phyloP scores from a whole-genome alignment of 2,888 invertebrate genomes.

The Acanthoscelides obtectus region DNA sequence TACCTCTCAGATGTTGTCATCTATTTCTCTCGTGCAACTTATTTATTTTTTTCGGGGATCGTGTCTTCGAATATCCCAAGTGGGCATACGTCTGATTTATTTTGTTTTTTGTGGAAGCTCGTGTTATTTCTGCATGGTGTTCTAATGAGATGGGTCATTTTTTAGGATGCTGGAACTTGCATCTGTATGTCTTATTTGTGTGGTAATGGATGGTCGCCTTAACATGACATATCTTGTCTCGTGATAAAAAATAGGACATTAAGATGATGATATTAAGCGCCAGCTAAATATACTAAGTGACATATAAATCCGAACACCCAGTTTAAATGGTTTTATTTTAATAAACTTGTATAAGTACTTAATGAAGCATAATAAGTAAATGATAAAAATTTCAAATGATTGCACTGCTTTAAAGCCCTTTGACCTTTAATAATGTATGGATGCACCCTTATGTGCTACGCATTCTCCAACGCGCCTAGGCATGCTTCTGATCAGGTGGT shows the following conservation, averaged over 20 bases:
- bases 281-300: neutral
- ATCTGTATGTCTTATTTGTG: neutral
- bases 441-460: too few relatives aligned
- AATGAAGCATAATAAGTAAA: too few relatives aligned
- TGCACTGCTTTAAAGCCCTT: too few relatives aligned
- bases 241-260: neutral
- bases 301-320: too few relatives aligned
- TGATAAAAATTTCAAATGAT: too few relatives aligned
- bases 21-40: conserved; percentile 17
- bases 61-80: neutral
- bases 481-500: too few relatives aligned
- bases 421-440: too few relatives aligned
- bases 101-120: neutral
- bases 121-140: neutral
- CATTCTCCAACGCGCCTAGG: too few relatives aligned
- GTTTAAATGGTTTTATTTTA: too few relatives aligned
- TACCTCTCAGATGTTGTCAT: neutral
- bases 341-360: too few relatives aligned
- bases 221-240: neutral
- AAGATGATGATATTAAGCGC: neutral
- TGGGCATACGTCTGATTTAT: neutral
- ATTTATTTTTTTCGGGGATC: conserved; percentile 1
- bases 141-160: neutral
- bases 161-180: neutral
- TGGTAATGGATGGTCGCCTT: neutral